Base-by-base conservation (phyloP, 2,888 invertebrate genomes). In the Thelaira solivaga region DNA sequence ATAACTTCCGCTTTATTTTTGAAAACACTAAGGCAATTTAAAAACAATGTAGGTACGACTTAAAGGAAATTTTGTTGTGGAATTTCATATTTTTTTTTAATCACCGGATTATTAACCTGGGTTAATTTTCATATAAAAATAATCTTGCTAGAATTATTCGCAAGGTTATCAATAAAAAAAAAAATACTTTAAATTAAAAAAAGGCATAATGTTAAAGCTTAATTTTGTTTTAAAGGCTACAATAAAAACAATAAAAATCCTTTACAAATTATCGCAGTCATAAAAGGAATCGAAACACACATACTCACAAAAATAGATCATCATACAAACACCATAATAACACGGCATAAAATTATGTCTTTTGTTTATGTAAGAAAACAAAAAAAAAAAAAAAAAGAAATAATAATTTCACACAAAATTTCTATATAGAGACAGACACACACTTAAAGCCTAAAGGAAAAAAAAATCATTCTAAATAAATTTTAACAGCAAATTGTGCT, bases 231-330 rank as follows among this genome's bases (percentile, higher is more conserved):
- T 5, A 36, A 10, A 22, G 24, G 31, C 31, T 36, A 49, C 13
- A 62, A 43, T 4, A n/a, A 26, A 76, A 76, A 49, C 13, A 62
- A 43, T 4, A n/a, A 26, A 76, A 76, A 71, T 61, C 53, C 53
- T 55, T 67, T 72, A 62, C 75, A 76, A 76, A 71, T 76, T 76
- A 76, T 55, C 71, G 24, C 43, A 47, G 39, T 20, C 61, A 61
- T 65, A 31, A 49, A 11, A 13, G 34, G 36, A 7, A 26, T 20
- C 13, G 8, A 51, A 39, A 10, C 3, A 69, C 16, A 47, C 1
- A 1, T 16, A 39, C 47, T 39, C 26, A n/a, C 29, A 59, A 6
- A 24, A 4, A 7, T n/a, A 31, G 4, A 43, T 6, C 36, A 7
- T 39, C 4, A 39, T 11, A 6, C 2, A 7, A 6, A 43, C n/a